A percentile compares a stretch with the other conserved stretches of the same genome.
phyloP scores from a whole-genome alignment of 2,888 invertebrate genomes.

The Synergus laeviventris region DNA sequence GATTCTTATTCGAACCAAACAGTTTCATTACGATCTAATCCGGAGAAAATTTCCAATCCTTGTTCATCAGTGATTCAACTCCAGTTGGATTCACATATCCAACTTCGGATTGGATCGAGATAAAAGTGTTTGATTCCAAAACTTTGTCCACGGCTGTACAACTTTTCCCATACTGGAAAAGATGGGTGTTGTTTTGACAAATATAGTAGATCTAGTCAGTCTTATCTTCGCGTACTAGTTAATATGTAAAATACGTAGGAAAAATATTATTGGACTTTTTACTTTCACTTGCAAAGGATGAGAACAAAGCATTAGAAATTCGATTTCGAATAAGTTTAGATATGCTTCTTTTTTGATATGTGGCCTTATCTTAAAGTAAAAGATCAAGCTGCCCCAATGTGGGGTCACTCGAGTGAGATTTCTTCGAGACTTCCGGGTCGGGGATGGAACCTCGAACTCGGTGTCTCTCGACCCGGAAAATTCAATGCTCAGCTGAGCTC shows the following conservation, averaged over 20 bases:
- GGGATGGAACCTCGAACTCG: background rate
- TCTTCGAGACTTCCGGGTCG: background rate
- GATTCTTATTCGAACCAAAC: too few species aligned
- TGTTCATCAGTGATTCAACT: too few species aligned
- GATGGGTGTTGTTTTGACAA: background rate
- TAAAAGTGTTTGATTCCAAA: too few species aligned
- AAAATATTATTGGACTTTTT: slow-evolving; percentile 9
- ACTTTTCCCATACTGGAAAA: slow-evolving; percentile 7
- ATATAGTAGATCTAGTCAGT: slow-evolving; percentile 24
- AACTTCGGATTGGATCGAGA: too few species aligned
- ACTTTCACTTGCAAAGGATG: slow-evolving; percentile 7
- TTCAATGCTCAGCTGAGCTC: slow-evolving; percentile 67
- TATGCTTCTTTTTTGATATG: background rate
- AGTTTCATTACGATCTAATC: too few species aligned
- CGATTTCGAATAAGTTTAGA: background rate
- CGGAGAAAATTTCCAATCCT: too few species aligned
- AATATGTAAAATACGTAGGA: slow-evolving; percentile 2
- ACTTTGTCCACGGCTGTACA: background rate
- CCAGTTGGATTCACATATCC: too few species aligned
- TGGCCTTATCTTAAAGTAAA: background rate
- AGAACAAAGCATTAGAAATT: slow-evolving; percentile 5
- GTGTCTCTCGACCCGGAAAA: background rate
- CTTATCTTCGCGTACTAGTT: slow-evolving; percentile 9
- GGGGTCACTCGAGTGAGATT: background rate
- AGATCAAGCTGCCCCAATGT: background rate